Conservation (phyloP, 1,140 invertebrate species). For the Cepaea nemoralis region DNA sequence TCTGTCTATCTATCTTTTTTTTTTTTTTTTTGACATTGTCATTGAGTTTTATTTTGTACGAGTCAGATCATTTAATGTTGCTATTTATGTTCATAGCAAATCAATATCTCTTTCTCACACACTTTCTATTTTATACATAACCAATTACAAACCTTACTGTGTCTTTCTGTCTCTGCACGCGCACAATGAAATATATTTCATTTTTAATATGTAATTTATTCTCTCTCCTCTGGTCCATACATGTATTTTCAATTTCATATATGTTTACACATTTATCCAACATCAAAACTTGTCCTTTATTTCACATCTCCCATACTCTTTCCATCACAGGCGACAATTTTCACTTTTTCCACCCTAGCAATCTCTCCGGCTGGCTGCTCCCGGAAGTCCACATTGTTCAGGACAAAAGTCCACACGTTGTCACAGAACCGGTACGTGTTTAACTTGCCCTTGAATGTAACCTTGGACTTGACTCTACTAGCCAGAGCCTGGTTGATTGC, state of each 20-base stretch:
- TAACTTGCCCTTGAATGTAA: constrained; percentile 95
- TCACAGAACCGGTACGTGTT: constrained; percentile 99
- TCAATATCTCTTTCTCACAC: too few species aligned
- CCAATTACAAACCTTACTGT: too few species aligned
- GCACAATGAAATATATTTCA: too few species aligned
- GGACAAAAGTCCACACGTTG: constrained; percentile 99
- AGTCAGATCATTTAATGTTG: too few species aligned
- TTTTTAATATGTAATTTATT: too few species aligned
- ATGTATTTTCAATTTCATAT: background rate
- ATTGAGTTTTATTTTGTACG: too few species aligned
- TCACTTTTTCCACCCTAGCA: constrained; percentile 95
- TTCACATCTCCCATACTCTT: constrained; percentile 79
- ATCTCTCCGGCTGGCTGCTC: constrained; percentile 88
- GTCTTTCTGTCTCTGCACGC: too few species aligned
- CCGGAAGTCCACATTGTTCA: constrained; percentile 97
- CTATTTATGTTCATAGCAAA: too few species aligned
- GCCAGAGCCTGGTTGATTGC: constrained; percentile 94
- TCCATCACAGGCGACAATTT: constrained; percentile 99
- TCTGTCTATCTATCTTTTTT: too few species aligned
- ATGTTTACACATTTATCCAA: background rate
- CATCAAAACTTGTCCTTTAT: background rate
- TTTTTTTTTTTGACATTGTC: too few species aligned
- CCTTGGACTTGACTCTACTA: constrained; percentile 89
- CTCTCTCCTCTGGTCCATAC: too few species aligned
- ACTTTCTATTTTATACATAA: too few species aligned